A percentile compares a stretch with the other conserved stretches of the same genome.
Conservation (phyloP, 2,113 vertebrate genomes). For the Paratilapia polleni region DNA sequence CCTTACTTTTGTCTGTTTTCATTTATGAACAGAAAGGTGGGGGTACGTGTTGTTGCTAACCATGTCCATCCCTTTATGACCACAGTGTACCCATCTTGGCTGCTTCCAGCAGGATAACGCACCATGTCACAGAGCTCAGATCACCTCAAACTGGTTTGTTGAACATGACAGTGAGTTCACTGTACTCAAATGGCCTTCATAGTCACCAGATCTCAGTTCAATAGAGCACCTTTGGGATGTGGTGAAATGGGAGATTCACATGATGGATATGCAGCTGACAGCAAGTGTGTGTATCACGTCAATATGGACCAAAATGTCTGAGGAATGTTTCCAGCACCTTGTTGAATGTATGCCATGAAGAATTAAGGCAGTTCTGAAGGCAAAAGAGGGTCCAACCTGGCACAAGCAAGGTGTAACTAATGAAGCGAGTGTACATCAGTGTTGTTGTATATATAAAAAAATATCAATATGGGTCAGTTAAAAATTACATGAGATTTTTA, state of each 20-base stretch:
- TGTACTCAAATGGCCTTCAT: not conserved
- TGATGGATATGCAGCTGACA: not conserved
- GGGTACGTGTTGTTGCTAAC: too few species aligned
- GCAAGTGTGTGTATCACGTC: not conserved
- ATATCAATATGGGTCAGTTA: too few species aligned
- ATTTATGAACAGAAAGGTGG: too few species aligned
- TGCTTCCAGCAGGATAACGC: too few species aligned
- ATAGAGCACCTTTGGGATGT: not conserved
- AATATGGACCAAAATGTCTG: not conserved
- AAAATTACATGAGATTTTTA: too few species aligned
- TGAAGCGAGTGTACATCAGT: not conserved
- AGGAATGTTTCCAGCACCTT: not conserved
- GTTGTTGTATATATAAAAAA: not conserved
- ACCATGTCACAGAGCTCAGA: too few species aligned
- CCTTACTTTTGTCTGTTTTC: slow-evolving; percentile 8
- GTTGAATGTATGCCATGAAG: not conserved
- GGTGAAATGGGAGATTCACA: not conserved
- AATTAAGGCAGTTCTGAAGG: not conserved
- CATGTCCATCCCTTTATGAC: too few species aligned
- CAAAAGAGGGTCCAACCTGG: not conserved
- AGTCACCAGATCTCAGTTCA: not conserved
- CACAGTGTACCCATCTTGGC: too few species aligned
- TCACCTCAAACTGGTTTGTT: not conserved
- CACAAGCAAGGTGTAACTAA: not conserved
- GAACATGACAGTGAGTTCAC: too few species aligned